Evolutionary conservation across 2,797 vertebrate genomes (phyloP).

Genomic region (Gephyroberyx darwinii): DNA sequence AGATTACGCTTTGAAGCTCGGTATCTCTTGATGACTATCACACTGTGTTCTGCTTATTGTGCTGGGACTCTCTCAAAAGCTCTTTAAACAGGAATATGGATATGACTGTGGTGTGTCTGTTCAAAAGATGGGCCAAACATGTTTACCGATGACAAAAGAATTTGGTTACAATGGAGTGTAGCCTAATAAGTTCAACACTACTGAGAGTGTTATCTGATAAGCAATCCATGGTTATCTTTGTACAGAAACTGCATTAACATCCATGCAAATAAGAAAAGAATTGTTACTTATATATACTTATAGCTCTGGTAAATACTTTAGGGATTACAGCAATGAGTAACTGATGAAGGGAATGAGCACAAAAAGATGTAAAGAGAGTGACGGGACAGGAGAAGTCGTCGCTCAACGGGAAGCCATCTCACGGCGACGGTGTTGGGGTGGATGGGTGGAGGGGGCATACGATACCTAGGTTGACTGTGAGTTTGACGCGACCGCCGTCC

Average conservation of each 20-base stretch:
- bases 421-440: conserved; percentile 40
- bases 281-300: not conserved
- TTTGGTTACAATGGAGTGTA: conserved; percentile 76
- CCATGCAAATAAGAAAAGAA: conserved; percentile 71
- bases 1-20: not conserved
- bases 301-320: conserved; percentile 18
- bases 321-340: conserved; percentile 39
- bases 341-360: conserved; percentile 43
- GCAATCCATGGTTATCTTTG: conserved; percentile 43
- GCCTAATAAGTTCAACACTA: conserved; percentile 2
- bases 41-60: conserved; percentile 32
- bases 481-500: conserved; percentile 95
- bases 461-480: conserved; percentile 99
- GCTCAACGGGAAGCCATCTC: conserved; percentile 2
- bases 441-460: conserved; percentile 77
- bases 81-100: conserved; percentile 53
- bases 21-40: conserved; percentile 6
- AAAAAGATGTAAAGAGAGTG: conserved; percentile 58
- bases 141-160: conserved; percentile 78
- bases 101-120: conserved; percentile 63
- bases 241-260: conserved; percentile 48
- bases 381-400: conserved; percentile 45
- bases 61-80: conserved; percentile 78
- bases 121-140: conserved; percentile 90
- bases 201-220: conserved; percentile 12